phyloP scores from a whole-genome alignment of 2,888 invertebrate species.

The Petrolisthes manimaculis region DNA sequence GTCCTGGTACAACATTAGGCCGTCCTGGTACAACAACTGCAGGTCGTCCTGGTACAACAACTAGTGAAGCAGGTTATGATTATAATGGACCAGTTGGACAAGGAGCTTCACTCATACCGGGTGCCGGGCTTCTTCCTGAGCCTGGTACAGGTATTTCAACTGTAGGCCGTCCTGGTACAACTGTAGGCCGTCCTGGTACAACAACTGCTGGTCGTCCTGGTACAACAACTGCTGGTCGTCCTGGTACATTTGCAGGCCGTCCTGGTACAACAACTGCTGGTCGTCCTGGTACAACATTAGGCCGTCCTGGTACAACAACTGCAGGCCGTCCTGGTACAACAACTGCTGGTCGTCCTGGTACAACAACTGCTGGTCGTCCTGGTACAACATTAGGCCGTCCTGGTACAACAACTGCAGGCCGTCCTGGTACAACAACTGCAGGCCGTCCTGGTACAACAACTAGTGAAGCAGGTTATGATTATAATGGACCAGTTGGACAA shows the following conservation, averaged over 20 bases:
- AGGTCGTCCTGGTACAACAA: too few relatives aligned
- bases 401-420: not conserved
- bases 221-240: not conserved
- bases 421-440: too few relatives aligned
- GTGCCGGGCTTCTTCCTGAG: not conserved
- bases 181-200: not conserved
- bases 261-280: not conserved
- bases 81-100: not conserved
- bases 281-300: too few relatives aligned
- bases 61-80: not conserved
- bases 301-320: not conserved
- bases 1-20: too few relatives aligned
- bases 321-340: not conserved
- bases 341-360: not conserved
- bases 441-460: too few relatives aligned
- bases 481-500: too few relatives aligned
- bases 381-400: not conserved
- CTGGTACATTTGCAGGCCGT: not conserved
- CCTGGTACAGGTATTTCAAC: not conserved
- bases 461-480: too few relatives aligned
- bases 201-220: not conserved
- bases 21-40: too few relatives aligned
- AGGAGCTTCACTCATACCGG: not conserved
- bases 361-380: not conserved
- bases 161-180: not conserved